Base-by-base conservation (phyloP, 2,797 vertebrate species). In the Muscicapa striata region DNA sequence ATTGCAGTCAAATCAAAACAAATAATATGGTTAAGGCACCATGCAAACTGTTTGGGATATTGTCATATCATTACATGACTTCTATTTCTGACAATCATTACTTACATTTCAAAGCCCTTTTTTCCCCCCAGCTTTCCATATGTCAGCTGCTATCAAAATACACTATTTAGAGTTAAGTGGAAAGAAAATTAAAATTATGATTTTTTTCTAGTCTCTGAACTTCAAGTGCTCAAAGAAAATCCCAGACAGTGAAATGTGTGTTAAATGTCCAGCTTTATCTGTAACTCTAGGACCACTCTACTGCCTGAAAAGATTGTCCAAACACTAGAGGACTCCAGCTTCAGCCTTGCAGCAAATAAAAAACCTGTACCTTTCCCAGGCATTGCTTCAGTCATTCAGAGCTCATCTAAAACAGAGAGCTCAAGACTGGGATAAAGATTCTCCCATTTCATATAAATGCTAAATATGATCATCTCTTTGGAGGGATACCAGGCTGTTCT, bases 41-140 rank as follows among this genome's bases (percentile, higher is more conserved):
- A 66, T 15, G 19, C 32, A 91, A 81, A 84, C 59, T 46, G 51
- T 48, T 93, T 92, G 76, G 13, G 36, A 79, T 96, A 67, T 84
- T 93, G 82, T 84, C 79, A 63, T 48, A 91, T 84, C 82, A 69
- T 59, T 79, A 36, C 6, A 7, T 17, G n/a, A 17, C 49, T 93
- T 94, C 84, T 94, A 66, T 94, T 95, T 89, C 69, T 91, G 87
- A 86, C 51, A 84, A 91, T 59, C 11, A 29, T 89, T 68, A 62
- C 66, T 92, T 92, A 57, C 21, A 61, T 92, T 91, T 86, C 66
- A 73, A 90, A 79, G 27, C 40, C 45, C 11, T 89, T 48, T 87
- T 58, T 48, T 1, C 0, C 32, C 32, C 46, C 13, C 45, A 89
- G 62, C 36, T 84, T 91, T 91, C 79, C 87, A 80, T 91, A 92